These are phyloP conservation scores for Sycophila texana DNA, from an alignment of 2,888 invertebrate genomes.

Conservation along the genomic window DNA sequence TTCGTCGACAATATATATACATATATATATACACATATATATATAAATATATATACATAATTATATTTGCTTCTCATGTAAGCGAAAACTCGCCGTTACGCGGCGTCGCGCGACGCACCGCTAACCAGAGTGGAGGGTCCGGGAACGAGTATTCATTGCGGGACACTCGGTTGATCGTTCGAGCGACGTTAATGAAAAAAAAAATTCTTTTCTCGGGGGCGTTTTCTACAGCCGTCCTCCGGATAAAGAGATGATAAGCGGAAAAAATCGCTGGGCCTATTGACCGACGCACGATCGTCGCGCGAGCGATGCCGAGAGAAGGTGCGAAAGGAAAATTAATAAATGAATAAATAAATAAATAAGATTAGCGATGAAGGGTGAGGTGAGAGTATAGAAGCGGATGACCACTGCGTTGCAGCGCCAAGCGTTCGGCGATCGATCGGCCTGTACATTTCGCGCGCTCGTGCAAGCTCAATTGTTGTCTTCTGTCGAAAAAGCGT, in stretches of 20 bases:
- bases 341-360: background rate
- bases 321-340: background rate
- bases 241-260: background rate
- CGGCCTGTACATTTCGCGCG: conserved; percentile 57
- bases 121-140: background rate
- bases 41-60: conserved; percentile 51
- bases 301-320: conserved; percentile 25
- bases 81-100: conserved; percentile 52
- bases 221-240: conserved; percentile 29
- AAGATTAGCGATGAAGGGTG: background rate
- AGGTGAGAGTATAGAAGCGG: background rate
- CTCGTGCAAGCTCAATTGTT: conserved; percentile 52
- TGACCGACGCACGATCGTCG: conserved; percentile 17
- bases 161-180: conserved; percentile 21
- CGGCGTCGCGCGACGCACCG: conserved; percentile 31
- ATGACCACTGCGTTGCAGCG: conserved; percentile 34
- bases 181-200: conserved; percentile 11
- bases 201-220: background rate
- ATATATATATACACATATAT: conserved; percentile 53
- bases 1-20: conserved; percentile 56
- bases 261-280: conserved; percentile 17
- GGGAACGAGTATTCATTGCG: background rate
- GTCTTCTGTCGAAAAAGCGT: conserved; percentile 51
- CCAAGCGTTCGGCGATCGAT: conserved; percentile 50
- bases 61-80: conserved; percentile 55